These are phyloP conservation scores for Ifrita kowaldi DNA, from an alignment of 2,113 vertebrate species.

Conservation along the genomic window DNA sequence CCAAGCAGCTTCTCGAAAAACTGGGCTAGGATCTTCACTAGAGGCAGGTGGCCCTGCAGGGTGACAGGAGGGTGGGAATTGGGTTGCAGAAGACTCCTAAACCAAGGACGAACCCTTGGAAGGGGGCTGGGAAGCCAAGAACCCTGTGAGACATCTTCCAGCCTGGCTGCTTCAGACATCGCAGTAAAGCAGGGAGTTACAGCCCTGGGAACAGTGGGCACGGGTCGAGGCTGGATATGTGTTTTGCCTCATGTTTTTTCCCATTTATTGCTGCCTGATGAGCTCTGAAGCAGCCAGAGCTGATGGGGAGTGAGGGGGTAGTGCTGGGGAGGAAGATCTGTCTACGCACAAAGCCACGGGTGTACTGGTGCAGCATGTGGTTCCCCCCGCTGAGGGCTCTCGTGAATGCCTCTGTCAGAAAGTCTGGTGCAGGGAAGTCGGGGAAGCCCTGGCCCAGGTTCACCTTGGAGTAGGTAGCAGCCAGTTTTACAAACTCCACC, in stretches of 20 bases:
- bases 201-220: neutral
- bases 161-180: neutral
- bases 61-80: neutral
- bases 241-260: neutral
- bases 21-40: conserved; percentile 84
- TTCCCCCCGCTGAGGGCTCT: conserved; percentile 69
- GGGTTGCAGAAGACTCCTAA: neutral
- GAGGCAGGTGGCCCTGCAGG: conserved; percentile 83
- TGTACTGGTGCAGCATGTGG: conserved; percentile 88
- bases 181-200: neutral
- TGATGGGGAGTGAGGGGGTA: neutral
- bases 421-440: conserved; percentile 85
- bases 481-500: conserved; percentile 83
- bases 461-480: conserved; percentile 78
- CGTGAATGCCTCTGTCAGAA: conserved; percentile 79
- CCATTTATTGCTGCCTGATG: neutral
- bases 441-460: conserved; percentile 96
- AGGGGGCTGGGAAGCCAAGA: neutral
- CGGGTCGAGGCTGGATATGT: neutral
- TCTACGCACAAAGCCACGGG: conserved; percentile 84
- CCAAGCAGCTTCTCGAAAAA: conserved; percentile 83
- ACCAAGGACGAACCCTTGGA: neutral
- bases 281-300: neutral
- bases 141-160: neutral
- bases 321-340: neutral